Conservation (phyloP, 2,888 invertebrate species). For the Alitta virens region DNA sequence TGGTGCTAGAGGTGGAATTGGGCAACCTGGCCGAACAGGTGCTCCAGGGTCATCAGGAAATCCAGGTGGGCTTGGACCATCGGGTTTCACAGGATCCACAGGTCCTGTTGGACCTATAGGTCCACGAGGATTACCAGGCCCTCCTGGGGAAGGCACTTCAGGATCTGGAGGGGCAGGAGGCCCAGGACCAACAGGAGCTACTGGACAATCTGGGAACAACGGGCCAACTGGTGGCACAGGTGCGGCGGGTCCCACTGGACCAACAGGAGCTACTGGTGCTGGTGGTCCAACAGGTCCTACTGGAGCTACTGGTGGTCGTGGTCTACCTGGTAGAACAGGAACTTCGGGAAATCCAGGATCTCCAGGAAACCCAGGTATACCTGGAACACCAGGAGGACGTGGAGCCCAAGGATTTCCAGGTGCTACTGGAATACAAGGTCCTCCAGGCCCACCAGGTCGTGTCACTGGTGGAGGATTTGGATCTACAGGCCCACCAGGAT, state of each 20-base stretch:
- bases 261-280: not conserved
- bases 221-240: not conserved
- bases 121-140: slow-evolving; percentile 14
- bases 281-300: slow-evolving; percentile 3
- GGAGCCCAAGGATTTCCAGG: not conserved
- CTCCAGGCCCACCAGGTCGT: slow-evolving; percentile 60
- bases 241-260: not conserved
- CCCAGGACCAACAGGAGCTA: not conserved
- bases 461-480: slow-evolving; percentile 62
- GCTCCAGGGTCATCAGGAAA: slow-evolving; percentile 4
- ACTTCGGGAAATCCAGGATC: not conserved
- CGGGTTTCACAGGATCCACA: slow-evolving; percentile 4
- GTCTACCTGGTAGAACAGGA: not conserved
- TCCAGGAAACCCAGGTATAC: not conserved
- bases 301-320: slow-evolving; percentile 1
- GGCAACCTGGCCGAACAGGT: slow-evolving; percentile 17
- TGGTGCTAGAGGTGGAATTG: slow-evolving; percentile 23
- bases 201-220: not conserved
- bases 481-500: slow-evolving; percentile 12
- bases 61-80: slow-evolving; percentile 10
- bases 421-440: not conserved
- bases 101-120: slow-evolving; percentile 18
- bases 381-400: not conserved
- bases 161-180: slow-evolving; percentile 19
- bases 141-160: slow-evolving; percentile 15